Evolutionary conservation across 2,888 invertebrate species (phyloP).

Genomic region (Pomacea canaliculata): DNA sequence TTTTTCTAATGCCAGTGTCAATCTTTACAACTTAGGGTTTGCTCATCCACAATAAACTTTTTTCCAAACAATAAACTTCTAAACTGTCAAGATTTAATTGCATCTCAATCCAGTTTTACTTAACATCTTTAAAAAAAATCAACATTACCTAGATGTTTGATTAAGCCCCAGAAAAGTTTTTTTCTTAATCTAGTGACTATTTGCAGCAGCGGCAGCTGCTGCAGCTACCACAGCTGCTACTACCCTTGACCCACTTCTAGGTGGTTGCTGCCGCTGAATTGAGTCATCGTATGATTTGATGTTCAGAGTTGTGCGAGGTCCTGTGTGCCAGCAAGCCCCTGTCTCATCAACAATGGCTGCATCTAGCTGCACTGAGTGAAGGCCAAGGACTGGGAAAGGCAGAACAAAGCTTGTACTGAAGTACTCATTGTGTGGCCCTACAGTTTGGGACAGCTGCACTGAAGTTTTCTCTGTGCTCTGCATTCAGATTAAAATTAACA

Average conservation of each 20-base stretch:
- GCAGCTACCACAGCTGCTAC: conserved; percentile 12
- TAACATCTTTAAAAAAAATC: no score
- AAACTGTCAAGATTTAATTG: no score
- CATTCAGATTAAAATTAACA: conserved; percentile 12
- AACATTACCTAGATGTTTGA: no score
- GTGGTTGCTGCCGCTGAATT: conserved; percentile 47
- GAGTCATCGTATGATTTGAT: conserved; percentile 81
- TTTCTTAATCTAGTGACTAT: no score
- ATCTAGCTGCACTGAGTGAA: conserved; percentile 84
- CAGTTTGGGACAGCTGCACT: conserved; percentile 80
- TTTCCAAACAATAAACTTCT: no score
- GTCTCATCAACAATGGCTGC: conserved; percentile 84
- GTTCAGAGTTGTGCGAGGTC: conserved; percentile 82
- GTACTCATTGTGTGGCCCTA: conserved; percentile 92
- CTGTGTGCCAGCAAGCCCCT: conserved; percentile 90
- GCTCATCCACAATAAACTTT: no score
- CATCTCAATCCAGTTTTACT: no score
- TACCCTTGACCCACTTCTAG: not conserved
- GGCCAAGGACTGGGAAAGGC: conserved; percentile 74
- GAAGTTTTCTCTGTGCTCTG: conserved; percentile 55
- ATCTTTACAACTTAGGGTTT: no score
- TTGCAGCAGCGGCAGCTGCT: not conserved
- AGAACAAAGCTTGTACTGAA: conserved; percentile 93
- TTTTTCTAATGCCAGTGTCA: no score
- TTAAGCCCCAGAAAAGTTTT: no score